Percentiles rank a stretch among this genome's conserved stretches.
phyloP scores from a whole-genome alignment of 2,113 vertebrate species.

The Ploceus nigricollis region DNA sequence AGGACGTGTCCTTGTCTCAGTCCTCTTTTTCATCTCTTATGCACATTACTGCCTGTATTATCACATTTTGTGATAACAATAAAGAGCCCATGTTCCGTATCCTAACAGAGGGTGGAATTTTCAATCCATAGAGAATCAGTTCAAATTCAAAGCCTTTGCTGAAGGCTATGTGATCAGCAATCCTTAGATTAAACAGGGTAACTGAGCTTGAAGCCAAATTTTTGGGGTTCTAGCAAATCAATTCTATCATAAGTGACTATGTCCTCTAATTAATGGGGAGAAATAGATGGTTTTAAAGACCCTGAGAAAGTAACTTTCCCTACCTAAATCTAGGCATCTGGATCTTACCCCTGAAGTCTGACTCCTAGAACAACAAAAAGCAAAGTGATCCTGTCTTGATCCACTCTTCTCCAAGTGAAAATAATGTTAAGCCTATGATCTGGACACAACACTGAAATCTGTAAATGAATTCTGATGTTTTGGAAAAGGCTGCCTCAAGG shows the following conservation, averaged over 20 bases:
- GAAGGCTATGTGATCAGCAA: background rate
- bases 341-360: background rate
- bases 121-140: background rate
- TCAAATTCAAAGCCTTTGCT: background rate
- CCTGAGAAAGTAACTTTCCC: background rate
- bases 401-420: background rate
- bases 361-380: background rate
- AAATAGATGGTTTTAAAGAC: background rate
- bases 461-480: background rate
- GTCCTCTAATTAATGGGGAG: background rate
- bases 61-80: background rate
- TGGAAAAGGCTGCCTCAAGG: background rate
- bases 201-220: background rate
- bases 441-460: background rate
- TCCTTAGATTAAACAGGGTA: background rate
- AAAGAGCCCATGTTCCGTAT: background rate
- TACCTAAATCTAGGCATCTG: background rate
- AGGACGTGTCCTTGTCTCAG: slow-evolving; percentile 16
- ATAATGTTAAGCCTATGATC: background rate
- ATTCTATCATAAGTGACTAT: background rate
- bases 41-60: background rate
- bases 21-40: slow-evolving; percentile 3
- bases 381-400: background rate
- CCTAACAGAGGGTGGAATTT: background rate
- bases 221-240: background rate